Conservation (phyloP, 2,113 vertebrate genomes). For the Ceyx cyanopectus region DNA sequence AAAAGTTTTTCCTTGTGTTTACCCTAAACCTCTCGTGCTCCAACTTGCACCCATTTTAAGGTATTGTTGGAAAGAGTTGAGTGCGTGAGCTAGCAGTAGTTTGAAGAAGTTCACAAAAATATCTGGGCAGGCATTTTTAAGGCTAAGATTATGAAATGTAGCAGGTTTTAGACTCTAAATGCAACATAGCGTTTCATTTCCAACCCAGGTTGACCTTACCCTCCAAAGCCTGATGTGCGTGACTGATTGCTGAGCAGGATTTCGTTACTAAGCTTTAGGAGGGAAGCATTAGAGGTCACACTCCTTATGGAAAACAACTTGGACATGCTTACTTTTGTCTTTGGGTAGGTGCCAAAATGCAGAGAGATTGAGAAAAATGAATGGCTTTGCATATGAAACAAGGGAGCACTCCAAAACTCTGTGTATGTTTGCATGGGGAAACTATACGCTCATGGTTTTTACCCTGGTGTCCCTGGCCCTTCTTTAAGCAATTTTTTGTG, state of each 20-base stretch:
- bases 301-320: not conserved
- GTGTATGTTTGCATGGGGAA: not conserved
- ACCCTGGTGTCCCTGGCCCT: not conserved
- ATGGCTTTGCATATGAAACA: not conserved
- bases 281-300: not conserved
- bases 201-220: not conserved
- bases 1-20: too few relatives aligned
- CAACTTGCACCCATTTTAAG: not conserved
- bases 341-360: not conserved
- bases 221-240: not conserved
- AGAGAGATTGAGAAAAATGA: not conserved
- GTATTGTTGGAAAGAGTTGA: not conserved
- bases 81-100: rapidly evolving
- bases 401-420: not conserved
- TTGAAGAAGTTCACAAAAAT: not conserved
- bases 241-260: not conserved
- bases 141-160: not conserved
- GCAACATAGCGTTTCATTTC: not conserved
- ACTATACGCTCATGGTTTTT: not conserved
- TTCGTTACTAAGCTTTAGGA: not conserved
- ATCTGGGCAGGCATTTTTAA: not conserved
- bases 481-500: not conserved
- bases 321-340: not conserved
- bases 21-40: too few relatives aligned
- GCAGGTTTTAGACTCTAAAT: not conserved